These are phyloP conservation scores for Bombyx mori DNA, from an alignment of 1,140 invertebrate species.

Conservation along the genomic window ASM3026992v2 NC_085119.1:854501-855000, in stretches of 20 bases:
- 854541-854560: not conserved
- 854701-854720: slow-evolving; percentile 3
- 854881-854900: slow-evolving; percentile 4
- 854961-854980: slow-evolving; percentile 6
- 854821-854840: slow-evolving; percentile 1
- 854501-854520: not conserved
- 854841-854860: not conserved
- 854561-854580: not conserved
- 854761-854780: not conserved
- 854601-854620: not conserved
- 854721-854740: slow-evolving; percentile 1
- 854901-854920: slow-evolving; percentile 5
- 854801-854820: slow-evolving; percentile 2
- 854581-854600: not conserved
- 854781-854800: not conserved
- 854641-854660: not conserved
- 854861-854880: slow-evolving; percentile 4
- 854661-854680: slow-evolving; percentile 5
- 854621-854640: not conserved
- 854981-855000: not conserved
- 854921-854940: slow-evolving; percentile 3
- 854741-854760: slow-evolving; percentile 2
- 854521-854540: not conserved
- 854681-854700: slow-evolving; percentile 1
- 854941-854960: slow-evolving; percentile 9